Evolutionary conservation across 2,113 vertebrate species (phyloP).

Genomic region (Ciconia maguari): DNA sequence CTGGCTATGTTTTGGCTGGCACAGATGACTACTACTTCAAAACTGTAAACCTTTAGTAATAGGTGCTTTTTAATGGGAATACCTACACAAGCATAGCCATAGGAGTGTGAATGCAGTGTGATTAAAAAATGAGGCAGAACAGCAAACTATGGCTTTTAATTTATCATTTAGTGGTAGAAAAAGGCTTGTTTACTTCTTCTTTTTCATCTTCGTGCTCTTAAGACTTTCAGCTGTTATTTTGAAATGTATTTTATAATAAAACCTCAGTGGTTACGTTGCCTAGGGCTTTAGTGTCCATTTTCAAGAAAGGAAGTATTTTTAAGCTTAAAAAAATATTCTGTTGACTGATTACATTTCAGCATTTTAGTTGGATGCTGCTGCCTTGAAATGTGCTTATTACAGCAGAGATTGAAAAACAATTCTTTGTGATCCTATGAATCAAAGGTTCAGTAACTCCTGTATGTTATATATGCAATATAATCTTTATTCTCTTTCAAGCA

Average conservation of each 20-base stretch:
- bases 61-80: conserved; percentile 58
- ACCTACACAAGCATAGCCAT: conserved; percentile 32
- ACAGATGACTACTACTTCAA: conserved; percentile 45
- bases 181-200: conserved; percentile 75
- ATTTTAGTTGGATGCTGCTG: not conserved
- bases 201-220: conserved; percentile 70
- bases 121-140: conserved; percentile 74
- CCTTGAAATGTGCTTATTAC: conserved; percentile 2
- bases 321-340: conserved; percentile 41
- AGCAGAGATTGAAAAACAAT: not conserved
- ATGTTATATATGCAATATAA: rapidly evolving
- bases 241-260: conserved; percentile 81
- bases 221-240: conserved; percentile 74
- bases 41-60: conserved; percentile 56
- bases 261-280: conserved; percentile 69
- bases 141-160: conserved; percentile 73
- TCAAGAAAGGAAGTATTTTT: conserved; percentile 47
- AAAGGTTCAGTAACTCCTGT: not conserved
- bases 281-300: conserved; percentile 69
- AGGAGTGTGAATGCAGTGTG: conserved; percentile 14
- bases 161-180: conserved; percentile 75
- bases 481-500: not conserved
- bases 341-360: conserved; percentile 48
- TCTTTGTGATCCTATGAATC: not conserved
- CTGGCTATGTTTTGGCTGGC: conserved; percentile 49